Evolutionary conservation across 2,888 invertebrate species (phyloP).

Genomic region (Macropis europaea): DNA sequence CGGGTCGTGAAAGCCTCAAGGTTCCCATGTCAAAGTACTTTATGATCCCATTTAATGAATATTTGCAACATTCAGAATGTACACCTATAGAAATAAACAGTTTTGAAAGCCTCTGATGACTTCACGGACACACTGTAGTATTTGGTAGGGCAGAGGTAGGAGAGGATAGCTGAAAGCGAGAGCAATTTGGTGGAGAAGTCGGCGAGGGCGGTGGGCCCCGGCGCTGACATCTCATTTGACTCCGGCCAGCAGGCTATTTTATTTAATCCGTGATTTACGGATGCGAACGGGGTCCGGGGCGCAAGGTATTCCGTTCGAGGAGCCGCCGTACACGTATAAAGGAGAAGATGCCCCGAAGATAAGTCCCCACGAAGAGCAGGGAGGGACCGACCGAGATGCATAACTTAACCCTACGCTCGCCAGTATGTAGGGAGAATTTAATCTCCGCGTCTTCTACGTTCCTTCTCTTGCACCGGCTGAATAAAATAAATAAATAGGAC

Average conservation of each 20-base stretch:
- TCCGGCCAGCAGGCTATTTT: slow-evolving; percentile 69
- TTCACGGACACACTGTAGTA: too few species aligned
- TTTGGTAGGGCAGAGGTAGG: background rate
- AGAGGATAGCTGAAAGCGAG: slow-evolving; percentile 41
- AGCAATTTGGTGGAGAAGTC: slow-evolving; percentile 46
- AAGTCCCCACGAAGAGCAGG: slow-evolving; percentile 66
- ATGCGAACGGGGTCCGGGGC: slow-evolving; percentile 59
- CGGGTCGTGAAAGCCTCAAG: too few species aligned
- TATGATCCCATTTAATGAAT: too few species aligned
- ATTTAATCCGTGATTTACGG: slow-evolving; percentile 76
- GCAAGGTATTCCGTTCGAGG: slow-evolving; percentile 56
- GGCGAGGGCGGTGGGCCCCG: slow-evolving; percentile 60
- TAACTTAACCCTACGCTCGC: slow-evolving; percentile 70
- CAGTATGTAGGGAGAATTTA: slow-evolving; percentile 70
- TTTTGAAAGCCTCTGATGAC: too few species aligned
- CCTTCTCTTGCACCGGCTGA: slow-evolving; percentile 40
- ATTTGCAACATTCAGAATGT: too few species aligned
- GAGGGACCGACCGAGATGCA: slow-evolving; percentile 73
- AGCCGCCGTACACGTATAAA: slow-evolving; percentile 44
- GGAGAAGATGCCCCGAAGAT: slow-evolving; percentile 72
- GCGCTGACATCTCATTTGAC: slow-evolving; percentile 73
- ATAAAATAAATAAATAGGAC: slow-evolving; percentile 74
- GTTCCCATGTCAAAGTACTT: too few species aligned
- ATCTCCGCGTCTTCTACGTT: slow-evolving; percentile 59
- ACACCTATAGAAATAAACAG: too few species aligned